Evolutionary conservation across 2,888 invertebrate species (phyloP).

Genomic region (Noctua janthina): DNA sequence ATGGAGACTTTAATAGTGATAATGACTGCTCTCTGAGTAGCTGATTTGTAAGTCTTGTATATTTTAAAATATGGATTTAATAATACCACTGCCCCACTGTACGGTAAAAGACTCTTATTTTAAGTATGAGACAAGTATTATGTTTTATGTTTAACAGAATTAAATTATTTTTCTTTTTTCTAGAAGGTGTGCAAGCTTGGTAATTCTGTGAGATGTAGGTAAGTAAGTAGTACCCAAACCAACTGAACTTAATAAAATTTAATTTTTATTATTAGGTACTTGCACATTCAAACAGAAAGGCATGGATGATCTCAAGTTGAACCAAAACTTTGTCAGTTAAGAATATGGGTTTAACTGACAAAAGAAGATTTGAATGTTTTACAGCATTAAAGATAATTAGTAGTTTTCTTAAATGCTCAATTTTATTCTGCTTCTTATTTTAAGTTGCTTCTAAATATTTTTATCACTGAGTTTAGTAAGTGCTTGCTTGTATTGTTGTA

Average conservation of each 20-base stretch:
- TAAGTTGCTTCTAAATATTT: not conserved
- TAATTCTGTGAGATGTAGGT: not conserved
- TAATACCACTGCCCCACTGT: not conserved
- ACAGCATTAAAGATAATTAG: not conserved
- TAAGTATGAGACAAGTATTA: not conserved
- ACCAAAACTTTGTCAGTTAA: not conserved
- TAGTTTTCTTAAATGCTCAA: not conserved
- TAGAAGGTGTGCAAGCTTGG: not conserved
- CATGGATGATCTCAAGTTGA: not conserved
- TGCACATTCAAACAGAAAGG: not conserved
- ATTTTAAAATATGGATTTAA: not conserved
- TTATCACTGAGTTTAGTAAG: not conserved
- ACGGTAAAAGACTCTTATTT: not conserved
- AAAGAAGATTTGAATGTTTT: not conserved
- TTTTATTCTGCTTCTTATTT: not conserved
- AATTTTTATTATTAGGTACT: not conserved
- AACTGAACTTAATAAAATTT: not conserved
- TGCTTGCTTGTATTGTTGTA: not conserved
- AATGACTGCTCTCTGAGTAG: not conserved
- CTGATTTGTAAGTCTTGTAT: not conserved
- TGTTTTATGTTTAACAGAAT: not conserved
- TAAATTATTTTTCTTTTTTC: not conserved
- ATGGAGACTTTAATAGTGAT: slow-evolving; percentile 14
- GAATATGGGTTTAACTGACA: not conserved
- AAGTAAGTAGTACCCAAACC: not conserved